These are phyloP conservation scores for Bombus pascuorum DNA, from an alignment of 1,140 invertebrate genomes.

Conservation along the genomic window DNA sequence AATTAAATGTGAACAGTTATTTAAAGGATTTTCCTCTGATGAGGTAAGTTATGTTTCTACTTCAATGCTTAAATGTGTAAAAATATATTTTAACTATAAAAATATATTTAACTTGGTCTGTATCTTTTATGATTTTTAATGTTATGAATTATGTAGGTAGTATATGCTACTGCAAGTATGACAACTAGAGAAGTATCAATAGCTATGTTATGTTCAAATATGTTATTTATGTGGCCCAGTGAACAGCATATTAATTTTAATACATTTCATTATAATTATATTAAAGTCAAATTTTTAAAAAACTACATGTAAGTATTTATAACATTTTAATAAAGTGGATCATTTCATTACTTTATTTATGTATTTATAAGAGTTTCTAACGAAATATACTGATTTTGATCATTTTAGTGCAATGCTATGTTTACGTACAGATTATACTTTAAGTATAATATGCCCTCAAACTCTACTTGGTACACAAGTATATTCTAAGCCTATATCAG, in stretches of 20 bases:
- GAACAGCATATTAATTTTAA: constrained; percentile 50
- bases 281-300: constrained; percentile 67
- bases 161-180: constrained; percentile 37
- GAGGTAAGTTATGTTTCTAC: constrained; percentile 42
- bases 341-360: neutral
- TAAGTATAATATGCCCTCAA: constrained; percentile 68
- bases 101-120: neutral
- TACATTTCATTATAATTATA: constrained; percentile 59
- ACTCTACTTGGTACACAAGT: constrained; percentile 71
- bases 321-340: constrained; percentile 1
- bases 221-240: constrained; percentile 66
- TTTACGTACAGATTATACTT: constrained; percentile 62
- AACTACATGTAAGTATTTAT: constrained; percentile 59
- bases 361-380: neutral
- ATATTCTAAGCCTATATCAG: constrained; percentile 59
- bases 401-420: constrained; percentile 66
- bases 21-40: constrained; percentile 37
- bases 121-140: neutral
- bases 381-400: neutral
- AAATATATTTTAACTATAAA: neutral
- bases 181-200: constrained; percentile 51
- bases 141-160: constrained; percentile 57
- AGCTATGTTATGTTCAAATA: constrained; percentile 62
- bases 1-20: constrained; percentile 52
- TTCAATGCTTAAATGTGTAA: neutral